Percentiles rank a stretch among this genome's conserved stretches.
Conservation (phyloP, 2,888 invertebrate genomes). For the Cylloceria caligata region DNA sequence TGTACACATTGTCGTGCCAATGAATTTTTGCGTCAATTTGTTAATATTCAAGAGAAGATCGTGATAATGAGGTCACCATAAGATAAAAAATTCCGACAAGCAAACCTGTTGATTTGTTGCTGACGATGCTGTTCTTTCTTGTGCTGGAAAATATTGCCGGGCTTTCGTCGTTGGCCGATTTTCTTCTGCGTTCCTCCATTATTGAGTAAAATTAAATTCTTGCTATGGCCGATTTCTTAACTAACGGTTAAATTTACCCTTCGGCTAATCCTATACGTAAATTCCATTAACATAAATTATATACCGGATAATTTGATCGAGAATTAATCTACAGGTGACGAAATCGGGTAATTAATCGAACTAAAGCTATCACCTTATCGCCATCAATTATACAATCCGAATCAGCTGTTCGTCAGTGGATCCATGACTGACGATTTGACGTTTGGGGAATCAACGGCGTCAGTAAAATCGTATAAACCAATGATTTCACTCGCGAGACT, state of each 20-base stretch:
- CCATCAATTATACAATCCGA: background rate
- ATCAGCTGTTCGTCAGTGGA: slow-evolving; percentile 46
- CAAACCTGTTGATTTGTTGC: slow-evolving; percentile 63
- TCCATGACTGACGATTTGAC: slow-evolving; percentile 11
- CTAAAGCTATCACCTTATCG: background rate
- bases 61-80: background rate
- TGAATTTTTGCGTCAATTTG: background rate
- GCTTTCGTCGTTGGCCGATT: slow-evolving; percentile 41
- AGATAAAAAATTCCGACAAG: background rate
- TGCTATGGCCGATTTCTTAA: too few relatives aligned
- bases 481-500: slow-evolving; percentile 6
- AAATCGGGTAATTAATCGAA: slow-evolving; percentile 6
- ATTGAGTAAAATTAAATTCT: background rate
- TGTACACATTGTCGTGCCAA: background rate
- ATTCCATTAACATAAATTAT: too few relatives aligned
- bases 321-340: too few relatives aligned
- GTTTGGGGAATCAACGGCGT: slow-evolving; percentile 21
- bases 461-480: background rate
- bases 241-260: too few relatives aligned
- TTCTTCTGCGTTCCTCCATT: slow-evolving; percentile 59
- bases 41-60: background rate
- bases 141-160: slow-evolving; percentile 56
- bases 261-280: too few relatives aligned
- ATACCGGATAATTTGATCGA: too few relatives aligned
- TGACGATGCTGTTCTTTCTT: slow-evolving; percentile 54